Evolutionary conservation across 2,797 vertebrate species (phyloP).

Genomic region (Takifugu rubripes): DNA sequence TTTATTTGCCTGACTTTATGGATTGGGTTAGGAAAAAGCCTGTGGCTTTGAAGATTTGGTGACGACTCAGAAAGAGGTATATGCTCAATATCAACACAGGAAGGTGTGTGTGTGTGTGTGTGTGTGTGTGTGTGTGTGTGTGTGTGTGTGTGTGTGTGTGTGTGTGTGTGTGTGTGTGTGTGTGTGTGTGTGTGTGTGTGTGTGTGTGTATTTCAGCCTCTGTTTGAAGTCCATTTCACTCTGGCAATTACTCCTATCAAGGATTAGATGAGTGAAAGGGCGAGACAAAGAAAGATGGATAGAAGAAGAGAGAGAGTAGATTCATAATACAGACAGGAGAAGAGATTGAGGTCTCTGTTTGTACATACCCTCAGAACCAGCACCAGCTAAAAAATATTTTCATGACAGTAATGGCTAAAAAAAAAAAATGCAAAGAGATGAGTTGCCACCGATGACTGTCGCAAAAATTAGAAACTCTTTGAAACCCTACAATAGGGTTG

Average conservation of each 20-base stretch:
- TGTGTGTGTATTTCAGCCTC: slow-evolving; percentile 61
- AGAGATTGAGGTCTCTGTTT: slow-evolving; percentile 43
- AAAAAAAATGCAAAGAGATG: too few species aligned
- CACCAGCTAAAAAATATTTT: slow-evolving; percentile 31
- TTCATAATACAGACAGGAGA: slow-evolving; percentile 31
- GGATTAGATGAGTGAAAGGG: slow-evolving; percentile 73
- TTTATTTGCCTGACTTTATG: slow-evolving; percentile 73
- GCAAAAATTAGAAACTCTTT: background rate
- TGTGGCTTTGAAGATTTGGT: slow-evolving; percentile 78
- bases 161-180: slow-evolving; percentile 36
- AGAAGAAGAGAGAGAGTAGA: slow-evolving; percentile 44
- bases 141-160: slow-evolving; percentile 18
- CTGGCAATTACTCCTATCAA: slow-evolving; percentile 78
- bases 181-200: slow-evolving; percentile 39
- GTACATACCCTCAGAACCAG: slow-evolving; percentile 33
- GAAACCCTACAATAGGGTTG: background rate
- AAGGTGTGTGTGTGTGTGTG: slow-evolving; percentile 41
- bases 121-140: background rate
- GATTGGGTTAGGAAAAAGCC: slow-evolving; percentile 61
- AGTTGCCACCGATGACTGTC: background rate
- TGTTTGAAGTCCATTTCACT: slow-evolving; percentile 76
- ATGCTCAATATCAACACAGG: slow-evolving; percentile 68
- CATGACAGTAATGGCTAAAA: slow-evolving; percentile 13
- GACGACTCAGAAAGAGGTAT: slow-evolving; percentile 62
- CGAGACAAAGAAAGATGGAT: slow-evolving; percentile 49